Conservation (phyloP, 37 sponge, comb jelly and placozoan genomes). For the Beroe forskalii region DNA sequence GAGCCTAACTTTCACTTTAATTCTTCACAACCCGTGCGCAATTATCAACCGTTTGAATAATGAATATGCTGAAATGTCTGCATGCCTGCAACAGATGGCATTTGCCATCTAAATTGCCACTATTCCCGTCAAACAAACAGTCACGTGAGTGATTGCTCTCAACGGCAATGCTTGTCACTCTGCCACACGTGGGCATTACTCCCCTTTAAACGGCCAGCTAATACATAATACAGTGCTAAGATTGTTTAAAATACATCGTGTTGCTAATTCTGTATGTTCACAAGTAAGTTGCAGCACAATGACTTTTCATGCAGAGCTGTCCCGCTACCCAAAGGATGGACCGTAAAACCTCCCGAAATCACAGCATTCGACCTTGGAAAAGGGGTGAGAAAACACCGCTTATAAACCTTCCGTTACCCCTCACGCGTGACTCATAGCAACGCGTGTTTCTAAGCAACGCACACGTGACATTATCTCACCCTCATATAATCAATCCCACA, state of each 20-base stretch:
- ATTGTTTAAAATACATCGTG: slow-evolving; percentile 7
- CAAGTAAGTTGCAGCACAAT: slow-evolving; percentile 12
- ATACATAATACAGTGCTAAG: not conserved
- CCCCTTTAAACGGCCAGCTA: not conserved
- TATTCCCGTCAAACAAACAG: too few species aligned
- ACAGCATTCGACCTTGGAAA: not conserved
- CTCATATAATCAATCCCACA: too few species aligned
- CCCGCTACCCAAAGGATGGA: slow-evolving; percentile 37
- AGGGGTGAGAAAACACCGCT: not conserved
- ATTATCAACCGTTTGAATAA: too few species aligned
- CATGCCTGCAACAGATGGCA: too few species aligned
- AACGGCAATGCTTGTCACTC: not conserved
- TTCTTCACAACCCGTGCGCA: too few species aligned
- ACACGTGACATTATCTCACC: too few species aligned
- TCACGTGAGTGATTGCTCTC: not conserved
- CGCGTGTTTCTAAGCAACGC: not conserved
- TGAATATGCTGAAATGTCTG: too few species aligned
- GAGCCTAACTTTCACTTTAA: too few species aligned
- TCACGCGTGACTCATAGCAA: not conserved
- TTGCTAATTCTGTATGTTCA: not conserved
- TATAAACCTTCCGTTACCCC: not conserved
- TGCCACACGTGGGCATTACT: too few species aligned
- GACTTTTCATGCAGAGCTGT: slow-evolving; percentile 20
- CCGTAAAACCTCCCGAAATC: not conserved
- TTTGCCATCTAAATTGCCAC: too few species aligned